phyloP scores from a whole-genome alignment of 2,113 vertebrate genomes.

The Gulo gulo region DNA sequence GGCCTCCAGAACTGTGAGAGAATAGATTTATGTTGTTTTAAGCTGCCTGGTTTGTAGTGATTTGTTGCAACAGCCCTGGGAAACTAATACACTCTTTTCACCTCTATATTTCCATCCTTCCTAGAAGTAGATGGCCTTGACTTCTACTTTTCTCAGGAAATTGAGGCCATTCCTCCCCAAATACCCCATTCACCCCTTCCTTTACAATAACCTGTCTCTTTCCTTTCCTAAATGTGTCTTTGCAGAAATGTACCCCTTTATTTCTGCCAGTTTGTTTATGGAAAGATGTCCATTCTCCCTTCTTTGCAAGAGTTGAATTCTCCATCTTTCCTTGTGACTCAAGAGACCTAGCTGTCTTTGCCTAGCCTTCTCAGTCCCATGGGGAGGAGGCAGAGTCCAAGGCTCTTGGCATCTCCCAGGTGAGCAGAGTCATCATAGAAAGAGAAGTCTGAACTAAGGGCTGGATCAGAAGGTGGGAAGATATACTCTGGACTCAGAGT shows the following conservation, averaged over 20 bases:
- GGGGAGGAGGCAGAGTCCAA: background rate
- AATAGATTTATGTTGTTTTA: background rate
- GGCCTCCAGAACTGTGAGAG: background rate
- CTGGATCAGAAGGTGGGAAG: background rate
- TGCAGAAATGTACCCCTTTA: background rate
- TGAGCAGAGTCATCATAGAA: background rate
- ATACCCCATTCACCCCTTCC: background rate
- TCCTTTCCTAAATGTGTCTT: background rate
- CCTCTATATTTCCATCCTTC: background rate
- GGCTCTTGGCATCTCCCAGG: background rate
- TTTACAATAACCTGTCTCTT: background rate
- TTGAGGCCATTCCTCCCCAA: background rate
- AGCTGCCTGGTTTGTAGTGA: background rate
- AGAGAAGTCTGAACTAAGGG: background rate
- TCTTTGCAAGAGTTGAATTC: background rate
- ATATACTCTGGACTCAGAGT: background rate
- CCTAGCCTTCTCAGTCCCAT: background rate
- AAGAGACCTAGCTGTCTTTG: background rate
- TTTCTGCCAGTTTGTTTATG: background rate
- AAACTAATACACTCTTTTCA: background rate
- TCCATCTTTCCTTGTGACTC: background rate
- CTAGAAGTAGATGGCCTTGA: background rate
- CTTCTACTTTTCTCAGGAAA: background rate
- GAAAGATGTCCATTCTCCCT: background rate
- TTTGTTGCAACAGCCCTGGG: background rate